Conservation (phyloP, 1,140 invertebrate genomes). For the Amyelois transitella region DNA sequence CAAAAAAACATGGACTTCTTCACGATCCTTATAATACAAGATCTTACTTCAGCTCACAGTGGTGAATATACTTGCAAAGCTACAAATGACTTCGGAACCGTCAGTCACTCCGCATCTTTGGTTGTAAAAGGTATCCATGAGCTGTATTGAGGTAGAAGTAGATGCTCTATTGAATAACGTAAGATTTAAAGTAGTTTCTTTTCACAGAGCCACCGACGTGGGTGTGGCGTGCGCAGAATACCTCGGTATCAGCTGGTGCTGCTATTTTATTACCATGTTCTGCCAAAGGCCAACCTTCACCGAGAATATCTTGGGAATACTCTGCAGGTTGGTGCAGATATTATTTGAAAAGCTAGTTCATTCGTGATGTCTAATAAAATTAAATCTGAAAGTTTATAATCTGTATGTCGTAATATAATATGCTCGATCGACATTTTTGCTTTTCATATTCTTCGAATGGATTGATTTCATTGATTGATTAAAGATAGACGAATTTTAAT, state of each 20-base stretch:
- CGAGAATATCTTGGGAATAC: conserved; percentile 63
- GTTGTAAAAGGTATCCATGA: conserved; percentile 83
- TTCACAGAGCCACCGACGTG: conserved; percentile 56
- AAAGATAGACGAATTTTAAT: too few relatives aligned
- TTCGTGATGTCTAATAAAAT: too few relatives aligned
- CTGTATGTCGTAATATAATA: too few relatives aligned
- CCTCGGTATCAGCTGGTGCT: conserved; percentile 60
- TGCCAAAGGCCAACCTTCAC: conserved; percentile 59
- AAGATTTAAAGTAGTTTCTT: conserved; percentile 62
- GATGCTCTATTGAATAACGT: conserved; percentile 25
- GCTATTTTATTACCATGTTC: conserved; percentile 59
- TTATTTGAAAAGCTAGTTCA: too few relatives aligned
- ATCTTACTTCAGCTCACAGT: conserved; percentile 84
- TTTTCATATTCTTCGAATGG: too few relatives aligned
- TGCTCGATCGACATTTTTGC: too few relatives aligned
- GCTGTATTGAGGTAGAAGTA: conserved; percentile 6
- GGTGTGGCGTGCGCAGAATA: conserved; percentile 66
- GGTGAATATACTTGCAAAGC: conserved; percentile 86
- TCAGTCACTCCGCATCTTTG: conserved; percentile 82
- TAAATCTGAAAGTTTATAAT: too few relatives aligned
- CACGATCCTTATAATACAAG: conserved; percentile 83
- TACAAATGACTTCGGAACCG: conserved; percentile 82
- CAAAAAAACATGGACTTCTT: conserved; percentile 71
- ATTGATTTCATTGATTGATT: too few relatives aligned
- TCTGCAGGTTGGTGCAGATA: conserved; percentile 39